These are phyloP conservation scores for Aythya baeri DNA, from an alignment of 2,113 vertebrate species.

Conservation along the genomic window DNA sequence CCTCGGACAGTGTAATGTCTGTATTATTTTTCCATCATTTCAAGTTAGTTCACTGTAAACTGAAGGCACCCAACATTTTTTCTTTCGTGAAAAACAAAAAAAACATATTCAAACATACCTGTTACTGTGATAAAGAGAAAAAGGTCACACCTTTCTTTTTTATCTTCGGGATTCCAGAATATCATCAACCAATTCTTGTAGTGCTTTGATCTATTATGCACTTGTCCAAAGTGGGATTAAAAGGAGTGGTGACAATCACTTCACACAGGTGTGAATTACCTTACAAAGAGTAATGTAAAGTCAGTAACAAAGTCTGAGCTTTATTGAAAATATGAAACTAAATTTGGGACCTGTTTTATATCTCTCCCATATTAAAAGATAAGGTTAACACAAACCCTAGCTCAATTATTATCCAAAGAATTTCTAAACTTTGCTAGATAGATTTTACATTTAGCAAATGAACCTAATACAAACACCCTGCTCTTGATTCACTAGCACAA, in stretches of 20 bases:
- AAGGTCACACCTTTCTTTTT: neutral
- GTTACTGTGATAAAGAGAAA: neutral
- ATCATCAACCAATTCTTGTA: neutral
- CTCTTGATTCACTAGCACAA: accelerated
- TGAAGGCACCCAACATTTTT: neutral
- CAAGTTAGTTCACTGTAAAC: neutral
- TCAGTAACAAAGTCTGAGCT: neutral
- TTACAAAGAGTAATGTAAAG: neutral
- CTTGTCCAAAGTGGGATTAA: neutral
- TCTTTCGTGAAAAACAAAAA: neutral
- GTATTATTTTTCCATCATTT: neutral
- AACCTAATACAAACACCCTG: neutral
- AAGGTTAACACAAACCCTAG: neutral
- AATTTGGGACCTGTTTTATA: neutral
- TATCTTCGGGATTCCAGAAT: neutral
- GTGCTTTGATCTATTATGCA: neutral
- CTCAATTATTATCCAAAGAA: neutral
- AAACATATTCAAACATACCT: neutral
- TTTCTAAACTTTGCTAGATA: neutral
- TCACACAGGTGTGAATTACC: neutral
- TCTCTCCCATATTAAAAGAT: neutral
- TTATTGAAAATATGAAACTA: neutral
- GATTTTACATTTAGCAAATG: neutral
- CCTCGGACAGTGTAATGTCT: neutral
- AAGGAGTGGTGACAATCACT: neutral